Evolutionary conservation across 2,797 vertebrate genomes (phyloP), one percentile per base, ranked within the genome.

Genomic region (Xenops minutus): DNA sequence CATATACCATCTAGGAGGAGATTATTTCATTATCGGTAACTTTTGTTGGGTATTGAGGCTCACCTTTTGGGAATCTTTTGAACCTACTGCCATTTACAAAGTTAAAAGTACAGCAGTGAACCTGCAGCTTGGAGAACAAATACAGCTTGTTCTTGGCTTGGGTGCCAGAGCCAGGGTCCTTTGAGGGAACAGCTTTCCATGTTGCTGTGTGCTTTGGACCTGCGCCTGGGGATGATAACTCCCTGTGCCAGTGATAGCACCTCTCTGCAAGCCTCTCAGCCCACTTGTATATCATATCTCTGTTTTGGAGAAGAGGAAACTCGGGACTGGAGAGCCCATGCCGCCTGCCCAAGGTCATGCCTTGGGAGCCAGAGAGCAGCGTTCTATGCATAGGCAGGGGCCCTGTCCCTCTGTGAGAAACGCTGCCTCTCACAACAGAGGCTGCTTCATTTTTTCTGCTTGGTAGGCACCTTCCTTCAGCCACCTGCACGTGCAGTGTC

Each of bases 201-300:
- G 16, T 43, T 54, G 58, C 81, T 17, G 67, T 85, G 75, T 71
- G 88, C 84, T 67, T 87, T 95, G 92, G 88, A 72, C 51, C 46
- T 1, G 12, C n/a, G 67, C 84, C 86, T 87, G 62, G 36, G 59
- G 29, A 49, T 4, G 64, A 95, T 96, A 92, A 88, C 66, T 90
- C 64, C 37, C 88, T 71, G 63, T 78, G 37, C 51, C 6, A 34
- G 44, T 1, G 55, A 89, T 69, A 91, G 92, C 83, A 73, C 89
- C 83, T 94, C 95, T 94, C 93, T 49, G 58, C 85, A 66, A 88
- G 92, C 85, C 93, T 83, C 91, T 96, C 82, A 85, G 85, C 58
- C 87, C 69, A 88, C 89, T 89, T 89, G 71, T 46, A 22, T 89
- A 89, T 77, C 85, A 39, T 91, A 88, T 93, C 93, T 88, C 71